Conservation (phyloP, 2,888 invertebrate genomes). For the Tortricodes alternella region DNA sequence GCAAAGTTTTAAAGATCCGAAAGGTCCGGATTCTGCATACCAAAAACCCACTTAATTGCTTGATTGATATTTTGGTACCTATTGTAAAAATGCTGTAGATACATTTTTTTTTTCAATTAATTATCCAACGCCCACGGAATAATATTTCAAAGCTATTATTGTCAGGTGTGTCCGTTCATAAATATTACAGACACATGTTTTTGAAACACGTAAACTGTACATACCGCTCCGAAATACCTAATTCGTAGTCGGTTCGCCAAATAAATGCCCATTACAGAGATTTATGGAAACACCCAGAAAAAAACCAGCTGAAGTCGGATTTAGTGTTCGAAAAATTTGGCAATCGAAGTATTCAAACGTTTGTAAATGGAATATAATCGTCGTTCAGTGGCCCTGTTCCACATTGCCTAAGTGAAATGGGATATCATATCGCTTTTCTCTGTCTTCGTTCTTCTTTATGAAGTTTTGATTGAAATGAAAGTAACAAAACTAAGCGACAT, state of each 20-base stretch:
- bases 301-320: conserved; percentile 10
- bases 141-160: conserved; percentile 19
- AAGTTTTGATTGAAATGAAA: too few relatives aligned
- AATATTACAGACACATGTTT: conserved; percentile 15
- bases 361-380: not conserved
- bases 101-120: not conserved
- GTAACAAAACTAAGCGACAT: too few relatives aligned
- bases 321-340: conserved; percentile 1
- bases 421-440: too few relatives aligned
- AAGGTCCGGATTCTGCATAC: too few relatives aligned
- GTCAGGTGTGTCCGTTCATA: conserved; percentile 26
- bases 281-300: conserved; percentile 20
- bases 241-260: conserved; percentile 14
- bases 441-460: too few relatives aligned
- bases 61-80: too few relatives aligned
- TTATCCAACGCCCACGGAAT: not conserved
- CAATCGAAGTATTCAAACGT: not conserved
- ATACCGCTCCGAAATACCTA: conserved; percentile 8
- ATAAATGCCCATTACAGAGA: conserved; percentile 28
- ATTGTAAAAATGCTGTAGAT: not conserved
- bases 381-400: too few relatives aligned
- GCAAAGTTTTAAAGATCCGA: too few relatives aligned
- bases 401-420: too few relatives aligned
- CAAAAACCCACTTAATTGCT: too few relatives aligned
- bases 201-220: conserved; percentile 25